Conservation (phyloP, 2,888 invertebrate species). For the Gryllus longicercus region DNA sequence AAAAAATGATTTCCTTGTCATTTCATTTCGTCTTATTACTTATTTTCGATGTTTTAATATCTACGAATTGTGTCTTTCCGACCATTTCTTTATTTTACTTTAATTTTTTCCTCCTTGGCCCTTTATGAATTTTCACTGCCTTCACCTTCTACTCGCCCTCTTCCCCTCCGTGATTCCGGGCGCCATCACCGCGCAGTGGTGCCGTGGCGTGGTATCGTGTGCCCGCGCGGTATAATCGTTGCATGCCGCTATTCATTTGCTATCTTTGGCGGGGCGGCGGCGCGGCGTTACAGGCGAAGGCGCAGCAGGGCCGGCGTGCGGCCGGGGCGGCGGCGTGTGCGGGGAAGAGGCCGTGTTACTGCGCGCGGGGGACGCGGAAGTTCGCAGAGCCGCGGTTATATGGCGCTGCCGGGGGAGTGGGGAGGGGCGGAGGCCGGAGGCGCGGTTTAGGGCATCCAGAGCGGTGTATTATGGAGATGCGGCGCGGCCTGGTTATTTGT, state of each 20-base stretch:
- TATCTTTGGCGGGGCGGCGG: conserved; percentile 12
- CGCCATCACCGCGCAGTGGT: too few relatives aligned
- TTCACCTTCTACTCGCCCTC: too few relatives aligned
- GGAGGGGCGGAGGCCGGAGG: not conserved
- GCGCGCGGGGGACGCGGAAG: conserved; percentile 3
- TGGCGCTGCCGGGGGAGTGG: not conserved
- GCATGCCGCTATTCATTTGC: conserved; percentile 17
- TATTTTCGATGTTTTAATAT: too few relatives aligned
- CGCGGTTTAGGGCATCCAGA: too few relatives aligned
- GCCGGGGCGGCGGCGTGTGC: not conserved
- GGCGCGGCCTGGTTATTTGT: not conserved
- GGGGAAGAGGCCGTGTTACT: not conserved
- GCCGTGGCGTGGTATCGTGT: too few relatives aligned
- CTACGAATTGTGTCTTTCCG: too few relatives aligned
- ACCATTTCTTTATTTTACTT: too few relatives aligned
- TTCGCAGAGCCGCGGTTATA: not conserved
- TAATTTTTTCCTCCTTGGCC: too few relatives aligned
- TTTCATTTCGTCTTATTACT: too few relatives aligned
- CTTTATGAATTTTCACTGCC: too few relatives aligned
- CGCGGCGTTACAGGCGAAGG: not conserved
- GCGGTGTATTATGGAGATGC: not conserved
- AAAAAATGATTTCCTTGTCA: too few relatives aligned
- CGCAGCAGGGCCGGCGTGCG: not conserved
- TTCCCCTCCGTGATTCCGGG: too few relatives aligned
- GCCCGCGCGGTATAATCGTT: not conserved